These are phyloP conservation scores for Cebidichthys violaceus DNA, from an alignment of 2,113 vertebrate species.

Conservation along the genomic window DNA sequence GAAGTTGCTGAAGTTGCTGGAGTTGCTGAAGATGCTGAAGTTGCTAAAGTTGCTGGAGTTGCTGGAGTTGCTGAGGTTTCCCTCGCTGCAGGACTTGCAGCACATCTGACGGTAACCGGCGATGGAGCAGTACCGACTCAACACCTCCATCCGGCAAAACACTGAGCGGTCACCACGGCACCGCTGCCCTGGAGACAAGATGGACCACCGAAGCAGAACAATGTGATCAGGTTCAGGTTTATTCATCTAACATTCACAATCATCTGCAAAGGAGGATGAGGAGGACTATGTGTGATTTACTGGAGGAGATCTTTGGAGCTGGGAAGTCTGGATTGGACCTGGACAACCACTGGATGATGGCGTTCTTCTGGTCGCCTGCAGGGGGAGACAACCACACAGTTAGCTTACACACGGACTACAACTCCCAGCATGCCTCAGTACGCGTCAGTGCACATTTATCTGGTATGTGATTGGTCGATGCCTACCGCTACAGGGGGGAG, in stretches of 20 bases:
- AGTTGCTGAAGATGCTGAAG: constrained; percentile 55
- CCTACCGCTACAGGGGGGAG: constrained; percentile 81
- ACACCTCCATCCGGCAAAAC: constrained; percentile 92
- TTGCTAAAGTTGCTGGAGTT: constrained; percentile 29
- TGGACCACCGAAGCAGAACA: background rate
- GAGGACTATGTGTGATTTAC: constrained; percentile 83
- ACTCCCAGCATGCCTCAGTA: background rate
- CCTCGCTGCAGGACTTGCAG: constrained; percentile 90
- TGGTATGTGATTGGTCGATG: background rate
- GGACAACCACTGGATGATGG: constrained; percentile 94
- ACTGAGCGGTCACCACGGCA: constrained; percentile 94
- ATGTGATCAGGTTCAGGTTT: background rate
- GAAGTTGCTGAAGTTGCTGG: constrained; percentile 36
- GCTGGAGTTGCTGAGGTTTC: constrained; percentile 61
- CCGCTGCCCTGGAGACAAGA: constrained; percentile 85
- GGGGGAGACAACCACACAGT: constrained; percentile 31
- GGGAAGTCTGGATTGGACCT: constrained; percentile 87
- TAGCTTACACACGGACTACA: background rate
- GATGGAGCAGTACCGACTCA: constrained; percentile 91
- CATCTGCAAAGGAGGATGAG: background rate
- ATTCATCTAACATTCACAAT: too few species aligned
- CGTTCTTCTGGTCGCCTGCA: constrained; percentile 88
- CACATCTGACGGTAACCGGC: constrained; percentile 91
- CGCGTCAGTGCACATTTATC: background rate
- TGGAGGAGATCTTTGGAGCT: constrained; percentile 89